Evolutionary conservation across 2,888 invertebrate species (phyloP).

Genomic region (Chironomus tentans): DNA sequence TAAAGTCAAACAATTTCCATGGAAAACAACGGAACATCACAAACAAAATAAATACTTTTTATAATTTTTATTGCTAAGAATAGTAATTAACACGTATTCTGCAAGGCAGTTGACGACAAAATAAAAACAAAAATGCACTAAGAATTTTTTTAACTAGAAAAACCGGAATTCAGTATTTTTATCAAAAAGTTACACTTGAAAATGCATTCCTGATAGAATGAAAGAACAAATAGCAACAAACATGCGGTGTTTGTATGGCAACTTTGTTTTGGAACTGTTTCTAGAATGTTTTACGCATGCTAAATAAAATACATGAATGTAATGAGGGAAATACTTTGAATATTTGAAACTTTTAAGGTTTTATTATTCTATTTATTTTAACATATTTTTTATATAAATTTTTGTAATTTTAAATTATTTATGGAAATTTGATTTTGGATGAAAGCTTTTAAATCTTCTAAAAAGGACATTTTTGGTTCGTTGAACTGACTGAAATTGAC

Average conservation of each 20-base stretch:
- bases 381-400: background rate
- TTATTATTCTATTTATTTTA: background rate
- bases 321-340: background rate
- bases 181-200: too few relatives aligned
- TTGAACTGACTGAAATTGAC: background rate
- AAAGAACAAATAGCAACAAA: background rate
- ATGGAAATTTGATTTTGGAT: background rate
- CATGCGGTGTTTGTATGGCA: too few relatives aligned
- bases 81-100: background rate
- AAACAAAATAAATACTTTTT: background rate
- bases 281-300: too few relatives aligned
- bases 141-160: background rate
- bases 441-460: constrained; percentile 3
- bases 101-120: background rate
- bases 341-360: background rate
- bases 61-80: background rate
- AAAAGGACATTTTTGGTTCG: background rate
- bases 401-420: too few relatives aligned
- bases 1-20: background rate
- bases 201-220: background rate
- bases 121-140: too few relatives aligned
- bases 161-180: background rate
- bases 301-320: too few relatives aligned
- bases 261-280: too few relatives aligned
- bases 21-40: background rate